Evolutionary conservation across 2,888 invertebrate genomes (phyloP), one percentile per base, ranked within the genome.

Genomic region (Cryptus viduatorius): DNA sequence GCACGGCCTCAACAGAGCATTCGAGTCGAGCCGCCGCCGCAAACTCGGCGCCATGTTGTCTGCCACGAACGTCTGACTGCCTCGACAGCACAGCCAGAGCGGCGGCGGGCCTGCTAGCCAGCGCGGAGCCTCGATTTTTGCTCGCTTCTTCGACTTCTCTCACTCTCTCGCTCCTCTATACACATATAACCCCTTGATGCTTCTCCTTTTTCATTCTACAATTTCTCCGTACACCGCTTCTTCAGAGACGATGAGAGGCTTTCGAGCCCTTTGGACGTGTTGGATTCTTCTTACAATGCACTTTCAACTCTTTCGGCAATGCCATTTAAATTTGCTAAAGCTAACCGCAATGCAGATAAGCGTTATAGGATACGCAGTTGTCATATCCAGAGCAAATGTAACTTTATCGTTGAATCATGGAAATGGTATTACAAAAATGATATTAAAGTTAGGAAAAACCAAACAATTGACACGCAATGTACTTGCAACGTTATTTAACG

Each of bases 1-100:
- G 80, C 76, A 77, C 61, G 67, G 53, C 56, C 53, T 69, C 61
- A 69, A 44, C 69, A 53, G 67, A 72, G 78, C 73, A n/a, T 72
- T 72, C 80, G 83, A 84, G 82, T 79, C 76, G 82, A 79, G 85
- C 82, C 85, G 82, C 82, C 84, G 72, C 65, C 59, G 78, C 80
- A 68, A 72, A 80, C 89, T 88, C 92, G 93, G 93, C 93, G 93
- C 93, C 93, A 93, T 93, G 91, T 93, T 93, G 93, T 93, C 93
- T 93, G 91, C 91, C 89, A 88, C 83, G 90, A 86, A 83, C 88
- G 91, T 88, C 89, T 86, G 92, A 90, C 91, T 89, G 88, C 82
- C 81, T 82, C 83, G 79, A 79, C 84, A 78, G 87, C 84, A 71
- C 72, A 87, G 88, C 79, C 79, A 85, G 82, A 85, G 77, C 79